These are phyloP conservation scores for Drosophila kambysellisi DNA, from an alignment of 2,888 invertebrate species.

Conservation along the genomic window DNA sequence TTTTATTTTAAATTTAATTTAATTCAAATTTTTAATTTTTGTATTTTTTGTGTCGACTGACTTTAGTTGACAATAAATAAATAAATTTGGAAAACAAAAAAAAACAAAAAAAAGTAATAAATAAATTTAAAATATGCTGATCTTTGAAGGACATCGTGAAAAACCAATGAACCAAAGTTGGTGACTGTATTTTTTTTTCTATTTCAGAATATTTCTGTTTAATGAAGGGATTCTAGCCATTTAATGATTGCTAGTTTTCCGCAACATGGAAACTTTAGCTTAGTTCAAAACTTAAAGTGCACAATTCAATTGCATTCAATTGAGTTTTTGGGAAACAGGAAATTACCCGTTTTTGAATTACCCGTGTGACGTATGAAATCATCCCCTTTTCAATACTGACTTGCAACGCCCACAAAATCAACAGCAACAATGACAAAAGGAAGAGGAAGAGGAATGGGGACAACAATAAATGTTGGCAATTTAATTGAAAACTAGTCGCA, in stretches of 20 bases:
- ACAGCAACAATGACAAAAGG: not conserved
- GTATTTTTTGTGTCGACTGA: no score
- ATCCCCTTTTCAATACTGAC: not conserved
- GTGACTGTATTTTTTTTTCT: no score
- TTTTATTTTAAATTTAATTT: no score
- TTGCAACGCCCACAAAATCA: conserved; percentile 16
- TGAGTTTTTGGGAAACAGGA: conserved; percentile 1
- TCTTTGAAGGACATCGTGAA: no score
- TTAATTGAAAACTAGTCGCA: conserved; percentile 8
- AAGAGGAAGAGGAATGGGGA: not conserved
- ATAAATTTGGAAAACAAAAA: no score
- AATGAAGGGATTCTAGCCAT: not conserved
- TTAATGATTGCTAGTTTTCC: not conserved
- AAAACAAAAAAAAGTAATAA: no score
- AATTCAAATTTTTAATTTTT: no score
- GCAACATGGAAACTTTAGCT: not conserved
- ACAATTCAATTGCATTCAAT: conserved; percentile 11
- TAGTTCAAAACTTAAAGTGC: conserved; percentile 4
- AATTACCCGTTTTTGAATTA: not conserved
- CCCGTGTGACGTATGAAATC: not conserved
- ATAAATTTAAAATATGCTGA: no score
- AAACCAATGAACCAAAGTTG: no score
- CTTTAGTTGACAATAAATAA: no score
- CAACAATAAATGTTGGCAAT: conserved; percentile 8
- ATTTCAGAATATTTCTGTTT: not conserved